Evolutionary conservation across 1,140 invertebrate genomes (phyloP).

Genomic region (Steinernema feltiae): DNA sequence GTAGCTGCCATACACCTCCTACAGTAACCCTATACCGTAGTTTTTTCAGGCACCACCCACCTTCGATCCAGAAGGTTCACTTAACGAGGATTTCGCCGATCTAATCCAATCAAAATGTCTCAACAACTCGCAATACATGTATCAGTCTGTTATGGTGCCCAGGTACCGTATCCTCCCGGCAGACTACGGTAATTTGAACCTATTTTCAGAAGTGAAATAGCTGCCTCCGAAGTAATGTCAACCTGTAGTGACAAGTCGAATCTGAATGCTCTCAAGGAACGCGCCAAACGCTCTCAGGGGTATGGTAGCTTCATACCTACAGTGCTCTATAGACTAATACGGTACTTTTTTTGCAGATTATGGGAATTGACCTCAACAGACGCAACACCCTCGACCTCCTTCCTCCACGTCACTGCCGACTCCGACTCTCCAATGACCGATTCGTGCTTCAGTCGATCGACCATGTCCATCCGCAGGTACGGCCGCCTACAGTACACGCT

Average conservation of each 20-base stretch:
- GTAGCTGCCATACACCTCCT: too few relatives aligned
- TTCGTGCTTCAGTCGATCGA: neutral
- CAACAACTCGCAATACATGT: conserved; percentile 1
- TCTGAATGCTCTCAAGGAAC: neutral
- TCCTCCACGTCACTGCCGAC: conserved; percentile 10
- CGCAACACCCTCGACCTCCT: neutral
- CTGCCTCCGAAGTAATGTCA: conserved; percentile 6
- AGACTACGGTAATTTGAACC: neutral
- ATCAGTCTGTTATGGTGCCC: conserved; percentile 1
- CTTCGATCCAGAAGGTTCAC: neutral
- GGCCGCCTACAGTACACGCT: neutral
- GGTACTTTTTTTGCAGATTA: neutral
- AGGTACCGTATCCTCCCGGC: conserved; percentile 6
- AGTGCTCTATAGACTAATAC: neutral
- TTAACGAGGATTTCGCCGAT: neutral
- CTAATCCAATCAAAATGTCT: neutral
- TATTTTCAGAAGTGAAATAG: conserved; percentile 4
- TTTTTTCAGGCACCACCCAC: too few relatives aligned
- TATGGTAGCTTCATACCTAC: neutral
- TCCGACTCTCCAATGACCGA: conserved; percentile 8
- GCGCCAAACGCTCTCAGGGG: conserved; percentile 11
- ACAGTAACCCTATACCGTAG: too few relatives aligned
- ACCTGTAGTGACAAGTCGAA: neutral
- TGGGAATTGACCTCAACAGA: neutral
- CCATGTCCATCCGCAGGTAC: neutral